Evolutionary conservation across 2,113 vertebrate genomes (phyloP).

Genomic region (Sapajus apella): DNA sequence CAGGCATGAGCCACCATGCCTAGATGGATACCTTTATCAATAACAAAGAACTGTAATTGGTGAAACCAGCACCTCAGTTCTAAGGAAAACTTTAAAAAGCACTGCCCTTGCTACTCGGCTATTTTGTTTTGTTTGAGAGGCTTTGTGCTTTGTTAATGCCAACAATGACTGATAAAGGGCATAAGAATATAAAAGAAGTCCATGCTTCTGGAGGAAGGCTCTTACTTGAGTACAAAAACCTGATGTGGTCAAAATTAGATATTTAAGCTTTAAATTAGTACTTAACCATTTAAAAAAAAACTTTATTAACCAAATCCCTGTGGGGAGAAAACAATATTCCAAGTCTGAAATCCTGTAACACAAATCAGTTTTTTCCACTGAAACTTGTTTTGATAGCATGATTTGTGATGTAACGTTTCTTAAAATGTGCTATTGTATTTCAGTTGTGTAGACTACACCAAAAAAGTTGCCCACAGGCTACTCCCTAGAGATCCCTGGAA

Average conservation of each 20-base stretch:
- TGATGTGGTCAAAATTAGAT: conserved; percentile 1
- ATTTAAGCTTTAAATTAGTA: conserved; percentile 20
- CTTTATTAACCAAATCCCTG: not conserved
- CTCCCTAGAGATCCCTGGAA: not conserved
- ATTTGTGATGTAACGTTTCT: conserved; percentile 24
- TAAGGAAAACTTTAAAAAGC: conserved; percentile 3
- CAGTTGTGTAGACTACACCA: not conserved
- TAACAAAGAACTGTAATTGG: not conserved
- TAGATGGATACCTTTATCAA: not conserved
- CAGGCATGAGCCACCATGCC: too few species aligned
- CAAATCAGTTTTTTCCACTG: not conserved
- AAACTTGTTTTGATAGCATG: not conserved
- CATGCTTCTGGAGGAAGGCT: not conserved
- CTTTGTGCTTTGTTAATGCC: conserved; percentile 39
- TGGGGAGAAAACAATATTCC: not conserved
- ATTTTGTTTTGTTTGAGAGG: not conserved
- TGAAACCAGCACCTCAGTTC: not conserved
- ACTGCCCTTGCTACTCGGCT: not conserved
- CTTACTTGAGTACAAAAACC: not conserved
- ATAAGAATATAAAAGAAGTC: not conserved
- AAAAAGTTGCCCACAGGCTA: not conserved
- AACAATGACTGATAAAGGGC: not conserved
- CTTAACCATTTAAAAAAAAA: not conserved
- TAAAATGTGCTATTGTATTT: conserved; percentile 15
- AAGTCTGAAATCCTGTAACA: conserved; percentile 22